Base-by-base conservation (phyloP, 2,888 invertebrate species). In the Polydrusus pterygomalis region DNA sequence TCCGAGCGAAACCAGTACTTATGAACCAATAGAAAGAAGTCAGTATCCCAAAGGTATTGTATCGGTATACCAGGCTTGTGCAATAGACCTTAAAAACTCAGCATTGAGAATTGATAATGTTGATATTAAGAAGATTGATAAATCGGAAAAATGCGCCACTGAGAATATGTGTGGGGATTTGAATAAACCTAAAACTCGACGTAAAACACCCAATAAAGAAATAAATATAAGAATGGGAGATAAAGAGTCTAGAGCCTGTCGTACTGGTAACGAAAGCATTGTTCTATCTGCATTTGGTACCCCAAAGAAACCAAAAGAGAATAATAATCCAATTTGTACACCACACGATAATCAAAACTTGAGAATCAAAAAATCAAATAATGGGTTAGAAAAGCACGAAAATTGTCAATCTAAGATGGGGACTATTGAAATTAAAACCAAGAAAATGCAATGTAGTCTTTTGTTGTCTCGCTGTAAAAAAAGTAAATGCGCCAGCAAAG, bases 61-160 rank as follows among this genome's bases (percentile, higher is more conserved):
- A 47, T n/a, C 30, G 7, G 49, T 47, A 15, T 49, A 47, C 25
- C 18, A 49, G 47, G 47, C 47, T n/a, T 64, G 64, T 49, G 47
- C 11, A 30, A 64, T 64, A 34, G 64, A 64, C 17, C 11, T 64
- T n/a, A 49, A 49, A 15, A 47, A 64, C 1, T 64, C 64, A 0
- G n/a, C 25, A 5, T 30, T 47, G 49, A 64, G 25, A 30, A 43
- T 64, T 8, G 64, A 64, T 49, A 64, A 64, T 64, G 47, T 49
- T 49, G 34, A 64, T 9, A 45, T 64, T 49, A 49, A 49, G 2
- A 49, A 64, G 17, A 15, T 64, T 15, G 9, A 30, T 49, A 1
- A 17, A 10, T 11, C 15, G 0, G 17, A 64, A 30, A 64, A 30
- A 15, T 9, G 38, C 7, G 1, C 11, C 11, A 38, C 38, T 1